Base-by-base conservation (phyloP, 2,888 invertebrate genomes). In the Harmothoe impar region DNA sequence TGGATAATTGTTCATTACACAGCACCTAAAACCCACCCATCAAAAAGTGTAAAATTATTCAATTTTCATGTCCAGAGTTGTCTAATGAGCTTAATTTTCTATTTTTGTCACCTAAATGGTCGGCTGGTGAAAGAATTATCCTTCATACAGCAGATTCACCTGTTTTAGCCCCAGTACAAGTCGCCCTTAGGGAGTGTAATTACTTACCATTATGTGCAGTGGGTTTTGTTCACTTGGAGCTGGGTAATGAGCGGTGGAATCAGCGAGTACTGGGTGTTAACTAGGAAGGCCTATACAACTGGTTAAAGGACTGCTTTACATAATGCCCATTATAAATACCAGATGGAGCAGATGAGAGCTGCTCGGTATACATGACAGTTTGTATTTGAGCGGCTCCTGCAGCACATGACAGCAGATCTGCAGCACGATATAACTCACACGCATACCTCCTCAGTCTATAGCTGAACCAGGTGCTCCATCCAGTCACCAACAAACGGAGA, bases 31-130 rank as follows among this genome's bases (percentile, higher is more conserved):
- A 33, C 81, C 17, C 81, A 15, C 15, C 23, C 20, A 25, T 3
- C 20, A 81, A 81, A 81, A 81, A 81, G 43, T 77, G 81, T 23
- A 81, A 81, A 62, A 81, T 81, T 81, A 81, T 81, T 81, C 81
- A 81, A 81, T 81, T 81, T 81, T 81, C 81, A 81, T 81, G 81
- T 81, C 81, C 81, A 81, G 81, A 81, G 81, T 43, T 81, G 81
- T 81, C 81, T 81, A 81, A 81, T 81, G 81, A 81, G 81, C n/a
- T 81, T 81, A 81, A 81, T 81, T 81, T 43, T 43, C 35, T 43
- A 81, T 81, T 81, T 81, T 81, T 81, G n/a, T 43, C 81, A 35
- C 35, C 81, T n/a, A 81, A 81, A 35, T 35, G 81, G 81, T 1
- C 23, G 1, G 35, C 23, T 35, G 43, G 43, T 43, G 81, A 81